Percentiles rank a stretch among this genome's conserved stretches.
Conservation (phyloP, 2,888 invertebrate genomes). For the Netelia virgata region DNA sequence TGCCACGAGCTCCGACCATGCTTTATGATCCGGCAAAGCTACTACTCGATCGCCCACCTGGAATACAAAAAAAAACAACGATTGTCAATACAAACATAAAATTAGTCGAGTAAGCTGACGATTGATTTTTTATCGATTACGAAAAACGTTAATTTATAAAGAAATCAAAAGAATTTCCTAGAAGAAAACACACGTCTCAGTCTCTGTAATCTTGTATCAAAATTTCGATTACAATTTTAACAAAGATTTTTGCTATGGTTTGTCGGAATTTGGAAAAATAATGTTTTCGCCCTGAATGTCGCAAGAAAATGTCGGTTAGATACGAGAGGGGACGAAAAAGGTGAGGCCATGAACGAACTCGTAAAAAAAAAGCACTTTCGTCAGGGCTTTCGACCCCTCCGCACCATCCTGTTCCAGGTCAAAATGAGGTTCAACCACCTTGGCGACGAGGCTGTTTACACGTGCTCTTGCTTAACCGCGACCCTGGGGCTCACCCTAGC, state of each 20-base stretch:
- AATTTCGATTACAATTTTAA: too few relatives aligned
- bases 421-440: slow-evolving; percentile 59
- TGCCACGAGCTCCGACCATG: slow-evolving; percentile 94
- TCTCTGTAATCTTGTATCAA: too few relatives aligned
- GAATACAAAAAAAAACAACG: slow-evolving; percentile 55
- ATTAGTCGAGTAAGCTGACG: neutral
- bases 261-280: neutral
- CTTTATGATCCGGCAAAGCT: slow-evolving; percentile 93
- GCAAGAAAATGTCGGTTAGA: neutral
- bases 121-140: neutral
- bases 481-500: slow-evolving; percentile 57
- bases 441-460: slow-evolving; percentile 66
- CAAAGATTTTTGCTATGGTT: too few relatives aligned
- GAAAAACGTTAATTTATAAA: neutral
- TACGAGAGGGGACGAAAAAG: neutral
- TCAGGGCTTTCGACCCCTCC: slow-evolving; percentile 27
- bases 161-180: too few relatives aligned
- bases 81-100: neutral
- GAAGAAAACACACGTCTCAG: too few relatives aligned
- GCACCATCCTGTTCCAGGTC: neutral
- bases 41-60: slow-evolving; percentile 94
- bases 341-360: slow-evolving; percentile 26
- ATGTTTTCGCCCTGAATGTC: neutral
- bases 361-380: slow-evolving; percentile 59
- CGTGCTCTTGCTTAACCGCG: slow-evolving; percentile 61